Evolutionary conservation across 2,113 vertebrate genomes (phyloP), one percentile per base, ranked within the genome.

Genomic region (Austrofundulus limnaeus): DNA sequence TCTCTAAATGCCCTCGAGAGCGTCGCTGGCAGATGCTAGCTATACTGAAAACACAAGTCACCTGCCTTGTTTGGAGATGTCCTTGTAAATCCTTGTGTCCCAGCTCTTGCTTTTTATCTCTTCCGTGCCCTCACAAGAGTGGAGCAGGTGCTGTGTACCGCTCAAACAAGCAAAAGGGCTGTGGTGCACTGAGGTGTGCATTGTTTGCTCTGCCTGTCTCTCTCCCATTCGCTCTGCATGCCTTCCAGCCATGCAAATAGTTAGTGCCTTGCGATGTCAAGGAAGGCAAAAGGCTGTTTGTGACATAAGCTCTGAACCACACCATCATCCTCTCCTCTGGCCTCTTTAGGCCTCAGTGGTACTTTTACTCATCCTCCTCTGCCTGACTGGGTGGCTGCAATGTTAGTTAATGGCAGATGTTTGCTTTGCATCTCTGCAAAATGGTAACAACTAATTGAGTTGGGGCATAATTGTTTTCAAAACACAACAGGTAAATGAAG

Each of bases 201-300:
- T 67, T 76, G 80, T 87, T 87, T 84, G 71, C 69, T 55, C 53
- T 56, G 3, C 7, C 31, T 34, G 5, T 34, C 31, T 34, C 31
- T 34, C 31, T 10, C 10, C 10, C 31, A 9, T 34, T 34, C 31
- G 52, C 50, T 31, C 63, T 70, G 60, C 8, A 31, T 72, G 73
- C 70, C 80, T 78, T 71, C 54, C 63, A 78, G 77, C 48, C 71
- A 74, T 67, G 67, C 81, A 79, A 74, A 80, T 74, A 77, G 82
- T 20, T 65, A 74, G 54, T 72, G 52, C 66, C 57, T 38, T 10
- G 5, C 56, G 82, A 75, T 54, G 74, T 53, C 63, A 58, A 69
- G 61, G n/a, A 59, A 74, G 75, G 67, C 46, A 69, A 85, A 84
- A 77, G 66, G 73, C 70, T 74, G 80, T 81, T 70, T 79, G 64